Percentiles rank a stretch among this genome's conserved stretches.
phyloP scores from a whole-genome alignment of 2,888 invertebrate genomes.

The Drosophila pseudotakahashii region DNA sequence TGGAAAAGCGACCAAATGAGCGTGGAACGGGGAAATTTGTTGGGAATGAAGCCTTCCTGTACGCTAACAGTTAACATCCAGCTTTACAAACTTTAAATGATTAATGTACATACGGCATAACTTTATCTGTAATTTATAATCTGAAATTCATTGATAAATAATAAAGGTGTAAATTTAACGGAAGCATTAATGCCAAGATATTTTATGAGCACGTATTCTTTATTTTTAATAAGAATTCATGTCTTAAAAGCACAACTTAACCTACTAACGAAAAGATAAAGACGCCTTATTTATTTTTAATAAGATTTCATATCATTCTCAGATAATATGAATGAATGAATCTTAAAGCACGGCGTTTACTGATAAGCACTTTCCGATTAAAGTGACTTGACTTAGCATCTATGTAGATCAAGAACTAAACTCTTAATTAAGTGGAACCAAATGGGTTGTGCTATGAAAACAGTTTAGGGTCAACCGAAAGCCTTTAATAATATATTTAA shows the following conservation, averaged over 20 bases:
- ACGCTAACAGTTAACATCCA: not conserved
- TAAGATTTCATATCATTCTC: too few species aligned
- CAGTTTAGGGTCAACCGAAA: too few species aligned
- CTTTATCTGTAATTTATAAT: not conserved
- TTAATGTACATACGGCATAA: not conserved
- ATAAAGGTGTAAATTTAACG: not conserved
- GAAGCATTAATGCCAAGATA: not conserved
- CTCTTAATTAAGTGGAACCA: too few species aligned
- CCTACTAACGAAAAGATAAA: not conserved
- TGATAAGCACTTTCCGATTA: too few species aligned
- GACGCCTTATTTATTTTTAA: too few species aligned
- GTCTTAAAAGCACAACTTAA: not conserved
- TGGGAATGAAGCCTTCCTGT: not conserved
- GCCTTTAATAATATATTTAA: too few species aligned
- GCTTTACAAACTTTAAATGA: not conserved
- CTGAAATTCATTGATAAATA: not conserved
- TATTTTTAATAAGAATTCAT: not conserved
- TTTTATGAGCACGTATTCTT: not conserved
- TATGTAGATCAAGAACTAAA: too few species aligned
- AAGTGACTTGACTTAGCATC: too few species aligned
- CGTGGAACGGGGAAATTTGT: not conserved
- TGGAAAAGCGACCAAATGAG: conserved; percentile 30
- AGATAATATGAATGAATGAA: too few species aligned
- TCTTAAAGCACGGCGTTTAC: too few species aligned
- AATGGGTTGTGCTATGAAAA: too few species aligned